phyloP scores from a whole-genome alignment of 2,888 invertebrate genomes.

The Tupiocoris notatus region DNA sequence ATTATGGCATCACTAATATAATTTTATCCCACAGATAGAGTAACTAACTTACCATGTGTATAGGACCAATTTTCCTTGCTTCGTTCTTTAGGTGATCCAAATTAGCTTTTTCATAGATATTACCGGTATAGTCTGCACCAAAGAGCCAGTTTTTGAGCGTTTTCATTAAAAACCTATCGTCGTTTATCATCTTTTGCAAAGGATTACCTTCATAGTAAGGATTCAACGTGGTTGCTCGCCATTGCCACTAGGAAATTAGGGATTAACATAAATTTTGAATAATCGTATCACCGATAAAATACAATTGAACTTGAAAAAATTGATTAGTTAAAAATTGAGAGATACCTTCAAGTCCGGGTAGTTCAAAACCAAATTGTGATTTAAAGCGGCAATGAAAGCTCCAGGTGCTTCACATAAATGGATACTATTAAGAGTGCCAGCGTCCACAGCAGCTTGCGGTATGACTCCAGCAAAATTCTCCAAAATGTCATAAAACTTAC shows the following conservation, averaged over 20 bases:
- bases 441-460: conserved; percentile 55
- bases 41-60: conserved; percentile 51
- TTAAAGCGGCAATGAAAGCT: conserved; percentile 86
- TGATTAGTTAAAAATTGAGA: neutral
- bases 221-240: conserved; percentile 84
- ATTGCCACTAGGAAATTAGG: conserved; percentile 68
- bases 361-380: conserved; percentile 72
- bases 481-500: conserved; percentile 85
- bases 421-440: conserved; percentile 63
- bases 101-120: conserved; percentile 72
- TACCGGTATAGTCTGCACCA: conserved; percentile 80
- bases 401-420: conserved; percentile 99
- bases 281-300: too few species aligned
- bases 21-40: too few species aligned
- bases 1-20: too few species aligned
- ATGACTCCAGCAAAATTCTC: conserved; percentile 62
- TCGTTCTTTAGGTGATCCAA: conserved; percentile 62
- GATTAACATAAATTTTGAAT: too few species aligned
- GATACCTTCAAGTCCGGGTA: conserved; percentile 53
- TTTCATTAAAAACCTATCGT: conserved; percentile 79
- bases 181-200: conserved; percentile 67
- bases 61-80: conserved; percentile 58
- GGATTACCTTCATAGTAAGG: conserved; percentile 89
- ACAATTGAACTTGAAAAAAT: neutral
- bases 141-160: conserved; percentile 83